phyloP scores from a whole-genome alignment of 2,888 invertebrate species.

The Sminthurinus aureus region DNA sequence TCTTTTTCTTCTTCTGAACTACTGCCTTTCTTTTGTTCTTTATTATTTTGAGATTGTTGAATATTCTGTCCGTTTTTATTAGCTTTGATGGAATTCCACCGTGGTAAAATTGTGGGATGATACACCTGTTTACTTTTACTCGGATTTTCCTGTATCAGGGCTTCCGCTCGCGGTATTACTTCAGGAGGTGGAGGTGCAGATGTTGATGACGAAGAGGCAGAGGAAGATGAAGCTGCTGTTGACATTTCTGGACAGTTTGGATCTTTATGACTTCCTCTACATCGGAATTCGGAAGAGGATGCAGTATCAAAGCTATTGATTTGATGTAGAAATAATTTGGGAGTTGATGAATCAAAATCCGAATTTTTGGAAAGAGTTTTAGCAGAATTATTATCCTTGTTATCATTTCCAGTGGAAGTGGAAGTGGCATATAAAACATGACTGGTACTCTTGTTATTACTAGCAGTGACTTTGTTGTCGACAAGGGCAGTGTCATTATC shows the following conservation, averaged over 20 bases:
- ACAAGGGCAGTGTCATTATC: not conserved
- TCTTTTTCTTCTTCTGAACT: not conserved
- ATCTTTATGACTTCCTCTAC: not conserved
- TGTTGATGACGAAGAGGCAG: not conserved
- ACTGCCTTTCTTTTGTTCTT: not conserved
- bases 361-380: not conserved
- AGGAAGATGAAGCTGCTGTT: not conserved
- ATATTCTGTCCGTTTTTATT: not conserved
- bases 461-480: not conserved
- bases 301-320: not conserved
- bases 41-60: not conserved
- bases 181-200: not conserved
- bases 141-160: not conserved
- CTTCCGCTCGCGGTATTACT: not conserved
- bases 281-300: constrained; percentile 17
- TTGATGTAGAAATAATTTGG: not conserved
- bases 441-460: not conserved
- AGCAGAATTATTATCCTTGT: not conserved
- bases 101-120: constrained; percentile 9
- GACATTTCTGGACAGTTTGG: not conserved
- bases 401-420: constrained; percentile 2
- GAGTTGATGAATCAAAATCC: not conserved
- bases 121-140: not conserved
- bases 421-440: constrained; percentile 1
- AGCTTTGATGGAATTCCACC: constrained; percentile 13